Conservation (phyloP, 2,113 vertebrate genomes). For the Phylloscopus trochiloides region DNA sequence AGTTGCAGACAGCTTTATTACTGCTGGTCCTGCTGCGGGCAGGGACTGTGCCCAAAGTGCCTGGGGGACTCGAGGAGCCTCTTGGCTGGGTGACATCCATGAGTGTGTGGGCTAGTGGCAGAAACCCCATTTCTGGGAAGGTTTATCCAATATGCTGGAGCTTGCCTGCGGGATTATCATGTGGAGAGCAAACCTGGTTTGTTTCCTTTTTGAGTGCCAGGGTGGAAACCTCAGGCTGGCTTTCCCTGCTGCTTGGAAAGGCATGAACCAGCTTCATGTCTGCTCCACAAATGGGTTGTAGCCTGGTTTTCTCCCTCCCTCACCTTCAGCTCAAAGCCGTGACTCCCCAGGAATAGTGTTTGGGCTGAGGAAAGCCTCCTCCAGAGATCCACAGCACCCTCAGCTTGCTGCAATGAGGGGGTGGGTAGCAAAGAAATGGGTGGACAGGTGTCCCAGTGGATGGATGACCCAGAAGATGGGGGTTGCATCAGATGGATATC, state of each 20-base stretch:
- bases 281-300: neutral
- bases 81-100: neutral
- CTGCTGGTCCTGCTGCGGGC: neutral
- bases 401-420: neutral
- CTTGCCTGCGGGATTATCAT: neutral
- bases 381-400: neutral
- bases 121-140: neutral
- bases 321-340: neutral
- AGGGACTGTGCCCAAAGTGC: neutral
- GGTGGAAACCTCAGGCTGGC: neutral
- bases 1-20: neutral
- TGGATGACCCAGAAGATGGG: no score
- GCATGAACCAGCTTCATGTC: neutral
- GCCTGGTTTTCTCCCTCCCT: neutral
- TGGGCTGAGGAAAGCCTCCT: neutral
- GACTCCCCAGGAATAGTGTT: fast-evolving
- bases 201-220: neutral
- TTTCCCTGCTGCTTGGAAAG: neutral
- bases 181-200: neutral
- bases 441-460: neutral
- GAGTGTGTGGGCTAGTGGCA: neutral
- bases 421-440: neutral
- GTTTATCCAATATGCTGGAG: neutral
- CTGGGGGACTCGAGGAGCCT: neutral
- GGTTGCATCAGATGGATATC: neutral